A percentile compares a stretch with the other conserved stretches of the same genome.
Evolutionary conservation across 2,797 vertebrate species (phyloP).

Genomic region (Danio albolineatus): DNA sequence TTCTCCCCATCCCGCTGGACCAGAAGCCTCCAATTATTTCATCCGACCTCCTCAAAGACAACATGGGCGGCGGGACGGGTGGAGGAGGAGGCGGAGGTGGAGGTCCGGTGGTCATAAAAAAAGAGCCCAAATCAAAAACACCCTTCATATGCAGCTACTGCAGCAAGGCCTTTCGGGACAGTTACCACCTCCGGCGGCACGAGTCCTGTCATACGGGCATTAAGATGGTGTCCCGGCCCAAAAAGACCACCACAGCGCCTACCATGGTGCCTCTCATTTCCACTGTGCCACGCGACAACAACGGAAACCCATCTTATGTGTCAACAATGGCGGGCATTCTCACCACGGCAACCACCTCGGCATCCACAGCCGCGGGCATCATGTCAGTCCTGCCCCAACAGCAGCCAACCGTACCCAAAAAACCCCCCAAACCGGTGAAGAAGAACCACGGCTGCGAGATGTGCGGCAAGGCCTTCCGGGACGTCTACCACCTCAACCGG

Average conservation of each 20-base stretch:
- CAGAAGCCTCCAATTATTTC: slow-evolving; percentile 92
- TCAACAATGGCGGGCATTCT: slow-evolving; percentile 94
- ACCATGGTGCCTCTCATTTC: slow-evolving; percentile 97
- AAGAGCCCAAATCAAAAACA: slow-evolving; percentile 95
- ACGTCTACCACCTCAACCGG: slow-evolving; percentile 96
- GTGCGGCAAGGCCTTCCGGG: slow-evolving; percentile 97
- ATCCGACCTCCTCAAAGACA: slow-evolving; percentile 93
- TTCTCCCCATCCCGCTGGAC: slow-evolving; percentile 91
- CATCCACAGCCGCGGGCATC: slow-evolving; percentile 79
- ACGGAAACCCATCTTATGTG: slow-evolving; percentile 86
- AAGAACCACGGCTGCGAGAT: slow-evolving; percentile 98
- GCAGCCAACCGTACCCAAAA: slow-evolving; percentile 82
- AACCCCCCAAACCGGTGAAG: slow-evolving; percentile 94
- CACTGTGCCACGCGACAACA: slow-evolving; percentile 90
- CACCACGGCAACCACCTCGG: slow-evolving; percentile 93
- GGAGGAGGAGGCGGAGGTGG: slow-evolving; percentile 59
- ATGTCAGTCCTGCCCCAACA: slow-evolving; percentile 77
- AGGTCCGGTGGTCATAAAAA: slow-evolving; percentile 84
- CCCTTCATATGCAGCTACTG: slow-evolving; percentile 98
- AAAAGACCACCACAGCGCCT: slow-evolving; percentile 86
- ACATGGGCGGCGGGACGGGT: slow-evolving; percentile 73
- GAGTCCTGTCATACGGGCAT: slow-evolving; percentile 97
- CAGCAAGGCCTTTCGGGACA: slow-evolving; percentile 98
- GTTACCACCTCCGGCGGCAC: slow-evolving; percentile 96
- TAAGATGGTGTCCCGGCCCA: slow-evolving; percentile 95